Evolutionary conservation across 2,797 vertebrate genomes (phyloP).

Genomic region (Pseudochaenichthys georgianus): DNA sequence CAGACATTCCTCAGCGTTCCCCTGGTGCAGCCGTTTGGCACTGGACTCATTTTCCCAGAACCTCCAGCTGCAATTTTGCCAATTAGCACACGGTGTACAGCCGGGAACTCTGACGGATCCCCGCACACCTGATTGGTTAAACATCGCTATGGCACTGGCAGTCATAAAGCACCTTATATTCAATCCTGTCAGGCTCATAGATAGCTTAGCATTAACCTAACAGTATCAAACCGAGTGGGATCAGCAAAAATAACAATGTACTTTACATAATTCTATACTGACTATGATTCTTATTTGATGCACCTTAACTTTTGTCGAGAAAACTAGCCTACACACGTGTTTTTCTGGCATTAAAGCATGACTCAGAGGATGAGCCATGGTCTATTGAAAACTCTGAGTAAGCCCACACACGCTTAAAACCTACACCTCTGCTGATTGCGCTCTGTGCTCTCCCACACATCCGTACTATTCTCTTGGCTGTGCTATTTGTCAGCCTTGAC

Average conservation of each 20-base stretch:
- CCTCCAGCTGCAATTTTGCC: conserved; percentile 59
- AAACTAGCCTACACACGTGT: conserved; percentile 43
- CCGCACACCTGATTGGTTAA: conserved; percentile 11
- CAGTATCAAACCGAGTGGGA: background rate
- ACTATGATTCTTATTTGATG: background rate
- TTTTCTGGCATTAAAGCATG: conserved; percentile 58
- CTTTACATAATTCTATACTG: background rate
- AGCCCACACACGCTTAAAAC: conserved; percentile 17
- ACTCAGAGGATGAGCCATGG: conserved; percentile 73
- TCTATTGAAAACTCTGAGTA: conserved; percentile 56
- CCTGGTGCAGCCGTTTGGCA: conserved; percentile 75
- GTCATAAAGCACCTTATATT: conserved; percentile 7
- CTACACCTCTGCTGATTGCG: conserved; percentile 30
- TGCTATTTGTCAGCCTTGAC: conserved; percentile 58
- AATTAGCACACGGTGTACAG: conserved; percentile 41
- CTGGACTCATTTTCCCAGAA: conserved; percentile 78
- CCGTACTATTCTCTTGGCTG: conserved; percentile 24
- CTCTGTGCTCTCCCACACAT: conserved; percentile 47
- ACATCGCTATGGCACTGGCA: background rate
- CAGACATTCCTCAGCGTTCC: conserved; percentile 82
- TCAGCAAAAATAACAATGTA: background rate
- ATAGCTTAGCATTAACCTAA: conserved; percentile 10
- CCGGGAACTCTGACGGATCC: conserved; percentile 29
- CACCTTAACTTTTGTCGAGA: conserved; percentile 1
- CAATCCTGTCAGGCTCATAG: background rate